phyloP scores from a whole-genome alignment of 2,113 vertebrate genomes.

The Leucoraja erinaceus region DNA sequence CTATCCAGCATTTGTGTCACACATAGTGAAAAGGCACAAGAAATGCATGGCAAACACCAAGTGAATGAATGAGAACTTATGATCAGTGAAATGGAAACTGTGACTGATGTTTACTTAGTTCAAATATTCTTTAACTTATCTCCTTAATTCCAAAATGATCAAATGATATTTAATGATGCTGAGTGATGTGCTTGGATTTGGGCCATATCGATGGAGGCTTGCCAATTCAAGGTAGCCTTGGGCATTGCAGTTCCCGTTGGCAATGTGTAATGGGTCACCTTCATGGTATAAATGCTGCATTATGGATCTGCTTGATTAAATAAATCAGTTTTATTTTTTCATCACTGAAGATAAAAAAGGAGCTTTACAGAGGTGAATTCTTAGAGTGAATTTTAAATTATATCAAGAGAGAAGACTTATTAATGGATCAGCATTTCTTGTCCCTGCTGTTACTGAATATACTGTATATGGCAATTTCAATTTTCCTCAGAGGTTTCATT shows the following conservation, averaged over 20 bases:
- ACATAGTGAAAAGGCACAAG: background rate
- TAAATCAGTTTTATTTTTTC: background rate
- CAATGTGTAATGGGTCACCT: conserved; percentile 31
- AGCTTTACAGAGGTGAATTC: background rate
- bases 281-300: conserved; percentile 7
- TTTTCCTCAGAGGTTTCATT: background rate
- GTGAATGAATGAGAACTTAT: background rate
- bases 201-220: background rate
- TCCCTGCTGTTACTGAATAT: background rate
- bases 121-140: background rate
- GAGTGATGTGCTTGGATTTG: background rate
- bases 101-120: background rate
- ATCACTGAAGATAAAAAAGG: background rate
- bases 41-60: background rate
- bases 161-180: conserved; percentile 2
- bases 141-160: background rate
- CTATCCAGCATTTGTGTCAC: background rate
- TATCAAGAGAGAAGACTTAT: background rate
- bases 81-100: background rate
- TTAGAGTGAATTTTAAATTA: background rate
- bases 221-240: conserved; percentile 32
- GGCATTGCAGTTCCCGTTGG: background rate
- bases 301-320: background rate
- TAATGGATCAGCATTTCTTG: background rate
- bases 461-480: background rate